Conservation (phyloP, 1,140 invertebrate genomes). For the Portunus trituberculatus region DNA sequence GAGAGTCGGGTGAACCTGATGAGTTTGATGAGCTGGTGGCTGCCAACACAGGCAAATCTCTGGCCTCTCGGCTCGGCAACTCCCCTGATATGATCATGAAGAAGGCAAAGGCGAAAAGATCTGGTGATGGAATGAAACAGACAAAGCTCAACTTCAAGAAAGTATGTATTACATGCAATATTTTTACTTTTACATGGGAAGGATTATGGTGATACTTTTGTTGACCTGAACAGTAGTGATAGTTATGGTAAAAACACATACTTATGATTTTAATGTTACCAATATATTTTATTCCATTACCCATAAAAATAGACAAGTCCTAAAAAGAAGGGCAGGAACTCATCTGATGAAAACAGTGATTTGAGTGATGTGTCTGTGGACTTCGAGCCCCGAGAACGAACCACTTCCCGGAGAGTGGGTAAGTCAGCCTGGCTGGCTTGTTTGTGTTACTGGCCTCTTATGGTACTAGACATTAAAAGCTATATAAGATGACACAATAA, state of each 20-base stretch:
- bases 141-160: constrained; percentile 79
- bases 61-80: constrained; percentile 76
- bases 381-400: constrained; percentile 54
- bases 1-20: constrained; percentile 76
- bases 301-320: not conserved
- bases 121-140: constrained; percentile 83
- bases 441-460: too few species aligned
- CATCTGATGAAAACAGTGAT: constrained; percentile 60
- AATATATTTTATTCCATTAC: too few species aligned
- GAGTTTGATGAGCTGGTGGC: constrained; percentile 75
- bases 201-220: not conserved
- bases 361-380: constrained; percentile 48
- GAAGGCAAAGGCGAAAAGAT: constrained; percentile 78
- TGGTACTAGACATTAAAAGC: too few species aligned
- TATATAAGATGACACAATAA: too few species aligned
- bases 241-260: constrained; percentile 37
- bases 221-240: too few species aligned
- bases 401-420: constrained; percentile 49
- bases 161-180: constrained; percentile 60
- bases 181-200: not conserved
- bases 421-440: not conserved
- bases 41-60: constrained; percentile 66
- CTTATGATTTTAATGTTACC: not conserved
- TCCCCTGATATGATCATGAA: constrained; percentile 71
- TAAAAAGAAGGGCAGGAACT: constrained; percentile 60